Conservation (phyloP, 2,113 vertebrate species). For the Thalassarche chlororhynchos region DNA sequence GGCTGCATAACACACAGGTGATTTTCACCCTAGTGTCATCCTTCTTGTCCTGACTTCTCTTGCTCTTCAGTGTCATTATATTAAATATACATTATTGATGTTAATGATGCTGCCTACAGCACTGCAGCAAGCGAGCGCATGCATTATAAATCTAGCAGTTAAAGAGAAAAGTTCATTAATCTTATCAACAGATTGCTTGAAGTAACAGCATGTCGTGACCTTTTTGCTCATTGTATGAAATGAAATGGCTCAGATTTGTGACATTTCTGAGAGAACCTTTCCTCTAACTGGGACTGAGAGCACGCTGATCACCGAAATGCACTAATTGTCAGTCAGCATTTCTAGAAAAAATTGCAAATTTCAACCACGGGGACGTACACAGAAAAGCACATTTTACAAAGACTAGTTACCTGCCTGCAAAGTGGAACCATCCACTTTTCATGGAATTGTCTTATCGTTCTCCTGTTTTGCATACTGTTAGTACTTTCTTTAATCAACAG, state of each 20-base stretch:
- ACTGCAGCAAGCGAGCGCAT: not conserved
- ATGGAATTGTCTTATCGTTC: not conserved
- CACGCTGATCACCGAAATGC: not conserved
- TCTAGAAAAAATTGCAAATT: not conserved
- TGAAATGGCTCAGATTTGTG: not conserved
- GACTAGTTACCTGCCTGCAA: not conserved
- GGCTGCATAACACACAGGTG: not conserved
- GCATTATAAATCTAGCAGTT: slow-evolving; percentile 1
- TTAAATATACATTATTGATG: not conserved
- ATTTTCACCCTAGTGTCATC: not conserved
- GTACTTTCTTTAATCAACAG: not conserved
- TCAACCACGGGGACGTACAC: not conserved
- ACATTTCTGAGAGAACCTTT: not conserved
- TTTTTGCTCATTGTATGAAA: not conserved
- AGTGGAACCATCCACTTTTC: not conserved
- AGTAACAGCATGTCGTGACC: not conserved
- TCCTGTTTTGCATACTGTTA: not conserved
- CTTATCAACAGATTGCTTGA: not conserved
- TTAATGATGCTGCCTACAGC: slow-evolving; percentile 8
- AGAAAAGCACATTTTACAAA: not conserved
- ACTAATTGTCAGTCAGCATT: not conserved
- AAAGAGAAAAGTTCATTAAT: slow-evolving; percentile 22
- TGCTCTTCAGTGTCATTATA: not conserved
- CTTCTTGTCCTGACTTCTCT: not conserved
- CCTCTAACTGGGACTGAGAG: not conserved